Conservation (phyloP, 92 coral and sea anemone species). For the Heteractis magnifica region DNA sequence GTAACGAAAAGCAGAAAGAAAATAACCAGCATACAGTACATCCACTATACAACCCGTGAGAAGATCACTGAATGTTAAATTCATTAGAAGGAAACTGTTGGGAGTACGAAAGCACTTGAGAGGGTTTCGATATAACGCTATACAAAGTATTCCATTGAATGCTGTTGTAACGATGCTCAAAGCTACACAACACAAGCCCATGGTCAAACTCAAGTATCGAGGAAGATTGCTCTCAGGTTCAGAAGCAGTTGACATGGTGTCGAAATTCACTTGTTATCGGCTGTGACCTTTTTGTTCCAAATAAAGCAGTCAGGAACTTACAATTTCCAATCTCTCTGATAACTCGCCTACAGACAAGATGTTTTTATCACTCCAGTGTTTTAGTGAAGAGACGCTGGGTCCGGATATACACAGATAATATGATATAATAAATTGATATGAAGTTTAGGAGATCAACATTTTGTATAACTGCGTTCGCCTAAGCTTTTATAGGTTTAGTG, state of each 20-base stretch:
- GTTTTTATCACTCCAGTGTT: too few species aligned
- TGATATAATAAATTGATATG: too few species aligned
- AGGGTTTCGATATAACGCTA: conserved; percentile 43
- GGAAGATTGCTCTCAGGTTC: background rate
- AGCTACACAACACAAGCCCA: background rate
- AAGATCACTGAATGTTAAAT: conserved; percentile 39
- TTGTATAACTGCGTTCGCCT: too few species aligned
- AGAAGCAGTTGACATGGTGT: background rate
- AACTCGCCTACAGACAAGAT: too few species aligned
- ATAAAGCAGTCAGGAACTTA: background rate
- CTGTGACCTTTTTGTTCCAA: background rate
- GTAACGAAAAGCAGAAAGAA: conserved; percentile 23
- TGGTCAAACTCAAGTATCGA: background rate
- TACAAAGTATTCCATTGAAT: conserved; percentile 24
- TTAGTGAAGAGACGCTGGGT: too few species aligned
- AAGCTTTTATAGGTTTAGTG: too few species aligned
- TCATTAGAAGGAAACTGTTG: conserved; percentile 34
- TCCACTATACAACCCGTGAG: conserved; percentile 47
- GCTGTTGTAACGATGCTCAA: background rate
- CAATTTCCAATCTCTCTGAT: too few species aligned
- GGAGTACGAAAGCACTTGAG: conserved; percentile 51
- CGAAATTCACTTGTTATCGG: background rate
- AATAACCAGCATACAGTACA: conserved; percentile 35
- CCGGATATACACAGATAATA: too few species aligned
- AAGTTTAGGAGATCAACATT: too few species aligned